A percentile compares a stretch with the other conserved stretches of the same genome.
These are phyloP conservation scores for Potorous gilbertii DNA, from an alignment of 2,797 vertebrate genomes.

Conservation along the genomic window DNA sequence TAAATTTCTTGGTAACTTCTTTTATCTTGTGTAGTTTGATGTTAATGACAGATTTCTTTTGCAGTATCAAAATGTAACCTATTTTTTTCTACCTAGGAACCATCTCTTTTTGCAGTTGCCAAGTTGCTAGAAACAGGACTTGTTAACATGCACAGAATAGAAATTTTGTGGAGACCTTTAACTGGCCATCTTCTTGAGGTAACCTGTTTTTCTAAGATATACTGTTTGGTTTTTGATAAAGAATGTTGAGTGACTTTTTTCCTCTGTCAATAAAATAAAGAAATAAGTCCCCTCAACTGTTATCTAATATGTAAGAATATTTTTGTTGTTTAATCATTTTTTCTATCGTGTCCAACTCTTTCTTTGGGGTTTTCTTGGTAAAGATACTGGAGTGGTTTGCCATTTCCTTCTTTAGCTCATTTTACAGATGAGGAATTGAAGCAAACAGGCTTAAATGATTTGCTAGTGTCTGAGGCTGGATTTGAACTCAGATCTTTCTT, in stretches of 20 bases:
- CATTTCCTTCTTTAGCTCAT: not conserved
- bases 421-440: not conserved
- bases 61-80: conserved; percentile 41
- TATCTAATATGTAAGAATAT: not conserved
- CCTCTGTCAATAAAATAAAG: not conserved
- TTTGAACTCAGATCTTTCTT: not conserved
- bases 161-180: conserved; percentile 97
- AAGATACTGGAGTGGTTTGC: not conserved
- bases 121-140: conserved; percentile 98
- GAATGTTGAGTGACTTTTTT: not conserved
- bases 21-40: not conserved
- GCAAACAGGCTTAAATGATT: not conserved
- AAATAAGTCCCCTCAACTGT: not conserved
- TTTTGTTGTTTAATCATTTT: not conserved
- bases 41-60: conserved; percentile 52
- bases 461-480: not conserved
- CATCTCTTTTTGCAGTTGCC: conserved; percentile 98
- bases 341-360: not conserved
- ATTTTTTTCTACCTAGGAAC: conserved; percentile 88
- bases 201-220: conserved; percentile 72
- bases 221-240: conserved; percentile 49
- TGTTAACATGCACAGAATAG: conserved; percentile 98
- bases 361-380: not conserved
- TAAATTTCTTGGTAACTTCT: not conserved
- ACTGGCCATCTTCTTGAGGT: conserved; percentile 98